Evolutionary conservation across 2,888 invertebrate genomes (phyloP).

Genomic region (Coelopa pilipes): DNA sequence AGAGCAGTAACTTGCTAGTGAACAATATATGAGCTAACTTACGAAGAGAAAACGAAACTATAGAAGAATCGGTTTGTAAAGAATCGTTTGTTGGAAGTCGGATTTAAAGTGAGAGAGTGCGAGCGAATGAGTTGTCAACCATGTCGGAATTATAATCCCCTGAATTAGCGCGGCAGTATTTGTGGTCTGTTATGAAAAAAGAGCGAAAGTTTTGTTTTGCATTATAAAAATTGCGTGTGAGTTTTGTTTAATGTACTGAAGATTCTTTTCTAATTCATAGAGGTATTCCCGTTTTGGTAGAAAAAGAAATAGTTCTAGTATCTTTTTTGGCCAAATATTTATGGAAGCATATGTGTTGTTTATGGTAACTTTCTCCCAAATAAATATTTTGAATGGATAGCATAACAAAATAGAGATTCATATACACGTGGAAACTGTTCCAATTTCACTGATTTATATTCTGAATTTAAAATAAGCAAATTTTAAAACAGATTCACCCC

Average conservation of each 20-base stretch:
- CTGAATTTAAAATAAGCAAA: no score
- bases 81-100: neutral
- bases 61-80: neutral
- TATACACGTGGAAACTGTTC: no score
- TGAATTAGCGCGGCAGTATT: neutral
- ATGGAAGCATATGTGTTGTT: no score
- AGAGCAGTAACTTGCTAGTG: neutral
- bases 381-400: no score
- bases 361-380: no score
- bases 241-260: neutral
- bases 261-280: no score
- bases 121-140: neutral
- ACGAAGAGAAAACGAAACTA: slow-evolving; percentile 7
- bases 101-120: neutral
- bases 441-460: no score
- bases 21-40: slow-evolving; percentile 15
- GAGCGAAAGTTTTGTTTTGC: neutral
- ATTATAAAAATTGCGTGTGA: neutral
- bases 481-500: no score
- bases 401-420: no score
- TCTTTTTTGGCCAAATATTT: no score
- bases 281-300: no score
- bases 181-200: neutral
- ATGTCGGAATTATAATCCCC: neutral
- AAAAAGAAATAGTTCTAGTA: no score